Evolutionary conservation across 2,888 invertebrate species (phyloP).

Genomic region (Hermaeophaga mercurialis): DNA sequence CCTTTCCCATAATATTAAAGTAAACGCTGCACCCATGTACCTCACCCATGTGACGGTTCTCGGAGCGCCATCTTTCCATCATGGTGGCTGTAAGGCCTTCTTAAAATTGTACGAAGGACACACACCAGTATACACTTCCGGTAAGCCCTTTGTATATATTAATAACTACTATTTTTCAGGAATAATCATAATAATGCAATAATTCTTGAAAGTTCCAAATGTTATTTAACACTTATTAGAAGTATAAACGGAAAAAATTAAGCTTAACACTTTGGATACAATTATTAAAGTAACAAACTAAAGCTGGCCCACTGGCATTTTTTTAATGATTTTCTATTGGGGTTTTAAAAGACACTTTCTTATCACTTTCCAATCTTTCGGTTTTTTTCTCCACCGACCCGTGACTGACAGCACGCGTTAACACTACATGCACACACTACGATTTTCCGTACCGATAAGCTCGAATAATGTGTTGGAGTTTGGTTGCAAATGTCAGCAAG

Average conservation of each 20-base stretch:
- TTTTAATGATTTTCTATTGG: too few species aligned
- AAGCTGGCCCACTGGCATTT: too few species aligned
- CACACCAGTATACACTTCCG: slow-evolving; percentile 87
- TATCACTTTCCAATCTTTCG: neutral
- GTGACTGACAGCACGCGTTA: slow-evolving; percentile 37
- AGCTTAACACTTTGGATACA: too few species aligned
- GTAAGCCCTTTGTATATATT: slow-evolving; percentile 58
- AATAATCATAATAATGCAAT: too few species aligned
- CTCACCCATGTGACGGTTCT: slow-evolving; percentile 85
- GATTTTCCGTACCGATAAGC: slow-evolving; percentile 17
- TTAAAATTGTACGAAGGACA: slow-evolving; percentile 90
- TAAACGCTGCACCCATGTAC: slow-evolving; percentile 85
- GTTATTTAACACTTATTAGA: too few species aligned
- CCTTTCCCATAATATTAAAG: slow-evolving; percentile 84
- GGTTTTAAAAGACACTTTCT: too few species aligned
- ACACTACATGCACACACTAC: slow-evolving; percentile 3
- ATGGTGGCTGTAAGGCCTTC: slow-evolving; percentile 73
- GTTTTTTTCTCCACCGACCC: slow-evolving; percentile 16
- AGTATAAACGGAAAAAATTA: too few species aligned
- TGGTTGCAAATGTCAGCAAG: slow-evolving; percentile 18
- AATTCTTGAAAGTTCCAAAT: too few species aligned
- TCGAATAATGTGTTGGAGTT: slow-evolving; percentile 14
- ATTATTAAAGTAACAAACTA: too few species aligned
- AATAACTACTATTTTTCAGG: too few species aligned
- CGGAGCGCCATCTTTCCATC: slow-evolving; percentile 75